Evolutionary conservation across 2,113 vertebrate genomes (phyloP).

Genomic region (Noturus placidus): DNA sequence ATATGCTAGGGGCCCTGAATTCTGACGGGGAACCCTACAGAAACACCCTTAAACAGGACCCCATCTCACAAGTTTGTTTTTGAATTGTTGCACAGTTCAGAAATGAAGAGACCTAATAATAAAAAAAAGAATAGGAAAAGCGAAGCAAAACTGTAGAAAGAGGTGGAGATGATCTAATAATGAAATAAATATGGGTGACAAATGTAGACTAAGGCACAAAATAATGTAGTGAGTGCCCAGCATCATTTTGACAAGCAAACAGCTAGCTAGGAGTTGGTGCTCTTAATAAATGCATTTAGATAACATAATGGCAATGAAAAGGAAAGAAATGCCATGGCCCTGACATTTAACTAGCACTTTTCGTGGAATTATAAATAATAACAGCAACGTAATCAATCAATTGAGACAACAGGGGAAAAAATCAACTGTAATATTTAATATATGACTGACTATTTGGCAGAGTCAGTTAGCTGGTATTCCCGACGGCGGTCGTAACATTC

Average conservation of each 20-base stretch:
- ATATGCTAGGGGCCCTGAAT: not conserved
- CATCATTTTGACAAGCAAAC: not conserved
- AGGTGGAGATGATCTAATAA: not conserved
- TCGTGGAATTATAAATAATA: not conserved
- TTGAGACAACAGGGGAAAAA: too few relatives aligned
- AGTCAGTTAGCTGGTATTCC: conserved; percentile 86
- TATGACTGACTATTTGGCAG: conserved; percentile 67
- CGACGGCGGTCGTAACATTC: conserved; percentile 78
- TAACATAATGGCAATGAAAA: not conserved
- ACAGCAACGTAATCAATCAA: not conserved
- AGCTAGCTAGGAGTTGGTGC: not conserved
- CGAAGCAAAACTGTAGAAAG: not conserved
- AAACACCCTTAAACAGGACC: not conserved
- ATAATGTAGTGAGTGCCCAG: not conserved
- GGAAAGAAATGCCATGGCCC: not conserved
- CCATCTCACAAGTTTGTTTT: not conserved
- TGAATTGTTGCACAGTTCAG: not conserved
- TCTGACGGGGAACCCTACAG: not conserved
- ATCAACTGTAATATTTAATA: not conserved
- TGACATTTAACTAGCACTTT: not conserved
- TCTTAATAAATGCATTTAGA: not conserved
- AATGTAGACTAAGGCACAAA: not conserved
- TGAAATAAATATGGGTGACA: not conserved
- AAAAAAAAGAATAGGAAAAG: not conserved
- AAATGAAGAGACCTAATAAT: not conserved